Base-by-base conservation (phyloP, 2,113 vertebrate species). In the Peromyscus leucopus region DNA sequence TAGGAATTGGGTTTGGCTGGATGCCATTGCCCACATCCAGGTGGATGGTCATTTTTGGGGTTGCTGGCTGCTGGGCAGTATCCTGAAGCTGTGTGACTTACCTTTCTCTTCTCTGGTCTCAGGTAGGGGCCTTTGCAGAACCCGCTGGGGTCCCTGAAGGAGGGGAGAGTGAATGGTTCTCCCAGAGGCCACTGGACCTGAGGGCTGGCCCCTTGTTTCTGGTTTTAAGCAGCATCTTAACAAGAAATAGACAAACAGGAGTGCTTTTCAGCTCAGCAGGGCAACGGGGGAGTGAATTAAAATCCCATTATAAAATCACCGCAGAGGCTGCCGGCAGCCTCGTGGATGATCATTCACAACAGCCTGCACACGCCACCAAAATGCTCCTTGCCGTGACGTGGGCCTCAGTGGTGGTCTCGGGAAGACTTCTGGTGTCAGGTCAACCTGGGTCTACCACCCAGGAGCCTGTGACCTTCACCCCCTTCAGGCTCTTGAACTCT, bases 211-310 rank as follows among this genome's bases (percentile, higher is more conserved):
- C 90, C 75, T 9, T 28, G 59, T 71, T 46, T 59, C 59, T 33
- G 7, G 46, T 67, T 86, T 63, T 8, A 74, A 79, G 83, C 85
- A 96, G 26, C 76, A 89, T 39, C 46, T 42, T 94, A 96, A 97
- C 57, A 55, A 97, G 97, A 90, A 95, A 12, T 78, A 97, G 96
- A 97, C 93, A 92, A 96, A 98, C 95, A 93, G 79, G 88, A 92
- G 82, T 0, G 8, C 86, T 96, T 95, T 36, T 19, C 93, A 21
- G 93, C 97, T 94, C 97, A 89, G 95, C 67, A 11, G 96, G 96
- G 91, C 6, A 57, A 57, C 26, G 16, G 91, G 95, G 96, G 21
- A 91, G 72, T 28, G 42, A 96, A 97, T 97, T 96, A 96, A 97
- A 97, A 97, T 76, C 94, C 94, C 95, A 96, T 98, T 96, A 94